Conservation (phyloP, 2,113 vertebrate genomes). For the Aspidoscelis tigris region DNA sequence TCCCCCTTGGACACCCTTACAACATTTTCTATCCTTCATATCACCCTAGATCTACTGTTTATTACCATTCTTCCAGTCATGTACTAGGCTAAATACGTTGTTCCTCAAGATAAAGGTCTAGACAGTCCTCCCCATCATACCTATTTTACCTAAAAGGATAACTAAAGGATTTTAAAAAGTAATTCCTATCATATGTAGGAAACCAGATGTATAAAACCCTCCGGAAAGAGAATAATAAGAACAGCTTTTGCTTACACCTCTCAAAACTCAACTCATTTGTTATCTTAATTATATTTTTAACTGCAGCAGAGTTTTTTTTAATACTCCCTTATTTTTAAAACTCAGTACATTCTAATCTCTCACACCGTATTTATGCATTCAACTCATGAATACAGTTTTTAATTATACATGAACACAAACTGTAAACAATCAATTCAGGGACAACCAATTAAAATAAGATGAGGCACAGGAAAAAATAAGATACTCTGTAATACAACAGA, state of each 20-base stretch:
- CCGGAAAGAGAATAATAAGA: background rate
- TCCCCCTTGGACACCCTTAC: too few relatives aligned
- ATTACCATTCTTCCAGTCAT: background rate
- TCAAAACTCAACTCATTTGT: background rate
- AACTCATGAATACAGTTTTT: background rate
- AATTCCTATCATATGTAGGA: conserved; percentile 15
- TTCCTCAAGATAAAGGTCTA: background rate
- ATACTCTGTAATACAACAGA: background rate
- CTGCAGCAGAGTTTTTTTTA: conserved; percentile 1
- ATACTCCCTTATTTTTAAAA: conserved; percentile 2
- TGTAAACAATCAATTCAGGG: conserved; percentile 17
- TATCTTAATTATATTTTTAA: conserved; percentile 22
- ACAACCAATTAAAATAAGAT: conserved; percentile 4
- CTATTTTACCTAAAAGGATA: background rate
- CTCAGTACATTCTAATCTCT: background rate
- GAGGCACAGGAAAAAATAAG: background rate
- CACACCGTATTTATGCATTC: background rate
- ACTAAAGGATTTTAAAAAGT: background rate
- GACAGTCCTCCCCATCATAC: background rate
- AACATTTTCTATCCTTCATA: background rate
- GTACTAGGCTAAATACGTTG: background rate
- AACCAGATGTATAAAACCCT: background rate
- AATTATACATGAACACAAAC: conserved; percentile 17
- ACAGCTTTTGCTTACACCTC: background rate
- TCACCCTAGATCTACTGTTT: background rate